Evolutionary conservation across 2,113 vertebrate species (phyloP), one percentile per base, ranked within the genome.

Genomic region (Copsychus sechellarum): DNA sequence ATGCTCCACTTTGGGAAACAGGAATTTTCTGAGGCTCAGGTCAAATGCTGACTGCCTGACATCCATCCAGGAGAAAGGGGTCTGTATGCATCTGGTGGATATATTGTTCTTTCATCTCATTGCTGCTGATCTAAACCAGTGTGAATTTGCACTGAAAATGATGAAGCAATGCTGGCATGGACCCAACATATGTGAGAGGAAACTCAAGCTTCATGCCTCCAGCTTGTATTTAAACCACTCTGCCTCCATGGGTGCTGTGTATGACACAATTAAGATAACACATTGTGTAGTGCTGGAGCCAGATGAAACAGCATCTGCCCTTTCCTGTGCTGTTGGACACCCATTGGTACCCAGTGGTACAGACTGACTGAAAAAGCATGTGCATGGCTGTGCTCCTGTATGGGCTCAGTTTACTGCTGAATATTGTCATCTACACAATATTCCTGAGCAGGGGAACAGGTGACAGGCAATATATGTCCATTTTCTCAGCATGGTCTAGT

Each of bases 1-100:
- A 15, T 2, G 9, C 10, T 50, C 29, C 0, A 2, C 47, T 73
- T 65, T 43, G 48, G 33, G 65, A 70, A 70, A 48, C 0, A 1
- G 43, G 21, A 48, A 7, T 69, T 87, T 90, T 65, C 12, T 7
- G 50, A 64, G 58, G 57, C 33, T 81, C 18, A 5, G 29, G 31
- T 28, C 36, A 67, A 65, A 47, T 61, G 34, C 23, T 71, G 47
- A 3, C 40, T 80, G 50, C 28, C 28, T 80, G 71, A n/a, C 12
- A 6, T 3, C 6, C 34, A 38, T 13, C 15, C 19, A 71, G 56
- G 79, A 88, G 60, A 77, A 86, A 62, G 15, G 26, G 33, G 17
- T 28, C 31, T 69, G 8, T 18, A 8, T 1, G 6, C 48, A 54
- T 38, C 73, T 85, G 73, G 70, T 0, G 0, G 50, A 85, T 51